Percentiles rank a stretch among this genome's conserved stretches.
phyloP scores from a whole-genome alignment of 2,113 vertebrate genomes.

The Helogale parvula region DNA sequence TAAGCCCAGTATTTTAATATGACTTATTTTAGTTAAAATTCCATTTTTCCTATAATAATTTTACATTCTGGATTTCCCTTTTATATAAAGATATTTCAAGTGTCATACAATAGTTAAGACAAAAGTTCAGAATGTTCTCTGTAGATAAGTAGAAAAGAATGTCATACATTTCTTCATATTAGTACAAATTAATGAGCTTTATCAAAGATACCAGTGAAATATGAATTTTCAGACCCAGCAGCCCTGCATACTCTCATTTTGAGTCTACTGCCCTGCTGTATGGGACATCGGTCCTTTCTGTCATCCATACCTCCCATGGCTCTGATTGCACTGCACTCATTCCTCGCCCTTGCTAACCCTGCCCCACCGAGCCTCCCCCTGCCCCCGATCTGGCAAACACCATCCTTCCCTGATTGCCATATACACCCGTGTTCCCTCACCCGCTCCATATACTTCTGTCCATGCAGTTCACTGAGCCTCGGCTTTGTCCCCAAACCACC shows the following conservation, averaged over 20 bases:
- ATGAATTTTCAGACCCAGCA: neutral
- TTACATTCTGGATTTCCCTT: neutral
- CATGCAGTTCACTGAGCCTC: neutral
- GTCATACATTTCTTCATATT: neutral
- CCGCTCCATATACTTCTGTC: neutral
- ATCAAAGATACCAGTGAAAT: neutral
- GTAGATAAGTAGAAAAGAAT: neutral
- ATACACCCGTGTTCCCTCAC: neutral
- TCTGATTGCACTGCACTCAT: neutral
- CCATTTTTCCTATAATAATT: neutral
- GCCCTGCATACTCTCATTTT: neutral
- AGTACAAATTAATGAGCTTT: neutral
- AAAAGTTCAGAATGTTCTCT: neutral
- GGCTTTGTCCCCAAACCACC: neutral
- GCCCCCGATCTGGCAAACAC: neutral
- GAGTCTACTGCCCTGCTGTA: neutral
- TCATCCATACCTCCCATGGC: neutral
- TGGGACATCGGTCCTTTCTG: neutral
- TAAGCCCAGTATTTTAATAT: conserved; percentile 37
- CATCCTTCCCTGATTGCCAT: neutral
- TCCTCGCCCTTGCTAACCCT: neutral
- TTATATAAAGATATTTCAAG: neutral
- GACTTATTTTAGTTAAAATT: conserved; percentile 7
- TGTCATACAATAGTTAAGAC: neutral
- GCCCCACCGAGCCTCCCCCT: neutral